These are phyloP conservation scores for Phylloscopus trochiloides DNA, from an alignment of 2,113 vertebrate species.

Conservation along the genomic window DNA sequence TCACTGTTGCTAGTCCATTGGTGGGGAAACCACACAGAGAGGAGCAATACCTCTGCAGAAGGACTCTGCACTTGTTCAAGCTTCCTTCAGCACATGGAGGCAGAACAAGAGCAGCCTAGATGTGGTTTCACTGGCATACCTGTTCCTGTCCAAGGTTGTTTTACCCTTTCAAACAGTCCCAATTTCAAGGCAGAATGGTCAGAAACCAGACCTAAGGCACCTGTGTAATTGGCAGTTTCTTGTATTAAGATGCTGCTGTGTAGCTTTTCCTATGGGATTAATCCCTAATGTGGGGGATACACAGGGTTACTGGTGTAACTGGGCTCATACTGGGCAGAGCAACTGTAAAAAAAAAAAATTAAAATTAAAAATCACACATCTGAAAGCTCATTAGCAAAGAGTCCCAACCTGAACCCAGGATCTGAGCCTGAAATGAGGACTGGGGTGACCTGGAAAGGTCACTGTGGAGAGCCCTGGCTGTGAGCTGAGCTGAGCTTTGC, in stretches of 20 bases:
- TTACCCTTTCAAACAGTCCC: background rate
- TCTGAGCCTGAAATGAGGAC: background rate
- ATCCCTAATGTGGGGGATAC: background rate
- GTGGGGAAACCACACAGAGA: background rate
- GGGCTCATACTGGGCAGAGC: background rate
- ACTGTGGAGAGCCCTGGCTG: fast-evolving
- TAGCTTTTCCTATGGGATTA: background rate
- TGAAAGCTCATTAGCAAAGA: background rate
- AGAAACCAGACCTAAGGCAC: background rate
- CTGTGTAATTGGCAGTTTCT: background rate
- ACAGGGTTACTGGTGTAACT: background rate
- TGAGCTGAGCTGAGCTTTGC: background rate
- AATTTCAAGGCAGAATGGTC: background rate
- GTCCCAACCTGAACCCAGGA: background rate
- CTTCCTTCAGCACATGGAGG: background rate
- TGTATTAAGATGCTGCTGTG: background rate
- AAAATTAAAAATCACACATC: background rate
- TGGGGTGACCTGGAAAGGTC: background rate
- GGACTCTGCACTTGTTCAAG: background rate
- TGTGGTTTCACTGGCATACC: background rate
- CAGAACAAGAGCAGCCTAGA: background rate
- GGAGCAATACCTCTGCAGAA: background rate
- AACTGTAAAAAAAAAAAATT: fast-evolving
- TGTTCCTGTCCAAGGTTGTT: background rate
- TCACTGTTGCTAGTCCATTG: background rate